Percentiles rank a stretch among this genome's conserved stretches.
Evolutionary conservation across 2,888 invertebrate species (phyloP).

Genomic region (Tachina fera): DNA sequence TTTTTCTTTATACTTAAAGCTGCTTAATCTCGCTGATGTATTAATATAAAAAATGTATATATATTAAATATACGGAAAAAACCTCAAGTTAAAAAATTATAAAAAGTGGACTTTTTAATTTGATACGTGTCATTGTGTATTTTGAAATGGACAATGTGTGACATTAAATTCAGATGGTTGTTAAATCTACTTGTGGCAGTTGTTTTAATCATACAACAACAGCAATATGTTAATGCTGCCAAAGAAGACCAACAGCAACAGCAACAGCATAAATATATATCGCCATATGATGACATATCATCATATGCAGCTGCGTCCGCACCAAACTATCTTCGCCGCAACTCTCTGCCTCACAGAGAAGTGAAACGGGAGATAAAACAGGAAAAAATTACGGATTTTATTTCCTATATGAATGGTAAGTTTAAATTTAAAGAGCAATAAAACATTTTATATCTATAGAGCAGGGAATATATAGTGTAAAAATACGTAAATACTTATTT

Average conservation of each 20-base stretch:
- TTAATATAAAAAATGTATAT: conserved; percentile 19
- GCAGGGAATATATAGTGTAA: neutral
- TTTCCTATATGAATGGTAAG: conserved; percentile 69
- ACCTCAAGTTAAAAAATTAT: conserved; percentile 21
- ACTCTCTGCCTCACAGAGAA: conserved; percentile 39
- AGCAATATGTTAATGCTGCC: conserved; percentile 61
- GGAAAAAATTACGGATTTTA: conserved; percentile 62
- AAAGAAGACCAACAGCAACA: conserved; percentile 38
- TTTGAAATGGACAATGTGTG: conserved; percentile 78
- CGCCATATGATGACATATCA: conserved; percentile 58
- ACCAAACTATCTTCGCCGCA: conserved; percentile 54
- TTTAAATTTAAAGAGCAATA: neutral
- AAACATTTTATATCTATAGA: neutral
- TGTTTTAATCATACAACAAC: conserved; percentile 71
- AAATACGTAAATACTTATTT: neutral
- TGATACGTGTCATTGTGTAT: conserved; percentile 57
- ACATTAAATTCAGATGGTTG: conserved; percentile 76
- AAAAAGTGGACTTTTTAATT: conserved; percentile 48
- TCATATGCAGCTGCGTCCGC: conserved; percentile 60
- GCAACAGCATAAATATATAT: conserved; percentile 31
- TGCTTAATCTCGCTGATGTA: conserved; percentile 21
- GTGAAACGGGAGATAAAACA: conserved; percentile 60
- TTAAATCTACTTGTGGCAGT: conserved; percentile 76
- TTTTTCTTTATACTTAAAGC: conserved; percentile 1
- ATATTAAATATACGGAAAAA: neutral